phyloP scores from a whole-genome alignment of 2,888 invertebrate genomes.

The Andrena dorsata region DNA sequence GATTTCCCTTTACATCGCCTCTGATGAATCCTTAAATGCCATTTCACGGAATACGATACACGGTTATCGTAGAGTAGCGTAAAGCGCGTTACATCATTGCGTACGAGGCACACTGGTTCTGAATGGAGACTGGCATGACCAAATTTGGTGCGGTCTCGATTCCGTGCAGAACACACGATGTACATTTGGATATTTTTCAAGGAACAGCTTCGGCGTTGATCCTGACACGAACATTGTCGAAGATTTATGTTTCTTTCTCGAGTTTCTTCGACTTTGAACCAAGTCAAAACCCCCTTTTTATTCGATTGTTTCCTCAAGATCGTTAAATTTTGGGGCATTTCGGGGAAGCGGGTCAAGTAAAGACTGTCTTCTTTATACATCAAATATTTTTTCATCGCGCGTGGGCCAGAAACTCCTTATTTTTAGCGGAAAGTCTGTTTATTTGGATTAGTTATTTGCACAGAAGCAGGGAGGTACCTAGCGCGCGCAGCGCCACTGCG shows the following conservation, averaged over 20 bases:
- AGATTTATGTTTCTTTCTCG: not conserved
- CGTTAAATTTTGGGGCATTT: not conserved
- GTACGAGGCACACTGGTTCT: constrained; percentile 74
- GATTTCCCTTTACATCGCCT: not conserved
- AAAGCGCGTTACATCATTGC: constrained; percentile 65
- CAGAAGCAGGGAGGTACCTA: constrained; percentile 64
- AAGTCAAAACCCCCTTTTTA: not conserved
- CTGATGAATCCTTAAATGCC: not conserved
- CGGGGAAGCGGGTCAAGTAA: not conserved
- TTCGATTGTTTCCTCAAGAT: not conserved
- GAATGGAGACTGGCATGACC: constrained; percentile 80
- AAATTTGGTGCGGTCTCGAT: constrained; percentile 75
- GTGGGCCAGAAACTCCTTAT: constrained; percentile 55
- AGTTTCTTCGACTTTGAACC: not conserved
- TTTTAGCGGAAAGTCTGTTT: constrained; percentile 78
- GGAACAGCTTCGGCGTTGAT: not conserved
- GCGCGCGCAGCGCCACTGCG: constrained; percentile 31
- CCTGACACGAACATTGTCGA: not conserved
- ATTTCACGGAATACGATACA: constrained; percentile 31
- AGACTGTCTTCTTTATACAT: not conserved
- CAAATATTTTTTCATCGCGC: constrained; percentile 24
- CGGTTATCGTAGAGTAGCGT: constrained; percentile 26
- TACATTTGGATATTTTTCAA: constrained; percentile 51
- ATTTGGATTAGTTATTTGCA: constrained; percentile 80
- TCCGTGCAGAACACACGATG: constrained; percentile 46